phyloP scores from a whole-genome alignment of 2,888 invertebrate genomes.

The Rhingia campestris region DNA sequence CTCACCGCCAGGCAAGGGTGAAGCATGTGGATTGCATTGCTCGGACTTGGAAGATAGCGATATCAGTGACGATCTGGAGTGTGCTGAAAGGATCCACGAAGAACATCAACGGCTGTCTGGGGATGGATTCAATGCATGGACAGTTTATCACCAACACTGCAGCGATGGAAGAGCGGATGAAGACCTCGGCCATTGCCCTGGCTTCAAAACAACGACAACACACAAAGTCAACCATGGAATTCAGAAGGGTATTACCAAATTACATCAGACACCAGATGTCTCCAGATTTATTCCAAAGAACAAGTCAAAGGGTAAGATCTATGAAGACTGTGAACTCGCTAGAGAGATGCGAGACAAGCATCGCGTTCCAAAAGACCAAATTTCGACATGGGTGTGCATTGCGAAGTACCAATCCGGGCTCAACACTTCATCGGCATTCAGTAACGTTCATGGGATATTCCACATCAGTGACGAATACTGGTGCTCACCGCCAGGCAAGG shows the following conservation, averaged over 20 bases:
- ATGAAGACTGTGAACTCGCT: constrained; percentile 88
- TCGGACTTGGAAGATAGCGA: constrained; percentile 87
- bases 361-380: constrained; percentile 83
- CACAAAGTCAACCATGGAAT: not conserved
- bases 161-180: constrained; percentile 82
- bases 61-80: constrained; percentile 87
- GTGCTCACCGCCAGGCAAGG: constrained; percentile 85
- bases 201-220: constrained; percentile 73
- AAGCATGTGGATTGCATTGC: constrained; percentile 86
- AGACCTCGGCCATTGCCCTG: constrained; percentile 80
- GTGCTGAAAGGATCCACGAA: constrained; percentile 86
- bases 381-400: constrained; percentile 87
- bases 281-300: constrained; percentile 26
- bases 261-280: not conserved
- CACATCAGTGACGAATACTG: constrained; percentile 88
- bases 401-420: constrained; percentile 87
- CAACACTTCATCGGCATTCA: constrained; percentile 85
- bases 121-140: constrained; percentile 90
- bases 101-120: constrained; percentile 88
- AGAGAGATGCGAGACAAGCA: constrained; percentile 84
- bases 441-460: constrained; percentile 87
- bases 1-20: constrained; percentile 80
- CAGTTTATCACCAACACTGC: constrained; percentile 87
- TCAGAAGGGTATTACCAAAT: constrained; percentile 11
- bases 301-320: constrained; percentile 83